Base-by-base conservation (phyloP, 2,113 vertebrate genomes). In the Hydrolagus affinis region DNA sequence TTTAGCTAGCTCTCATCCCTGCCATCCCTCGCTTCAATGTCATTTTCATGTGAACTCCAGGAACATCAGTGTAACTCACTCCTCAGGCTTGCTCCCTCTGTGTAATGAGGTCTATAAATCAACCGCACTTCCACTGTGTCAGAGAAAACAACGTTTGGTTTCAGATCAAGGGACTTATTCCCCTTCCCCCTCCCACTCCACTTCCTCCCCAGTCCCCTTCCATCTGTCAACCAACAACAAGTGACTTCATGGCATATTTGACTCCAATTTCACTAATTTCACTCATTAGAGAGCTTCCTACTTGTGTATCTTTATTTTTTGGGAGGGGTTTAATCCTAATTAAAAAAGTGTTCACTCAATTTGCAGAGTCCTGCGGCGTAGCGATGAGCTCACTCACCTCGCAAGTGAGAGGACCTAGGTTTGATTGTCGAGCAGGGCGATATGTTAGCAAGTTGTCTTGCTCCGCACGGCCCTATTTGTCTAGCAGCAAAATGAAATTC, bases 201-300 rank as follows among this genome's bases (percentile, higher is more conserved):
- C 44, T 44, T 44, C 44, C 44, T 44, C 6, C 44, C 44, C 44
- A 3, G 44, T 25, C 78, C 32, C 14, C 23, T 21, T 83, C 78
- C 78, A 83, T 83, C 78, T 83, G 78, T 83, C 78, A 83, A 83
- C 60, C 28, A 32, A 32, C 62, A 83, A 83, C 78, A 83, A 66
- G 64, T 83, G 32, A 62, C 32, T 83, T 83, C 4, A 60, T 32
- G 78, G 25, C 21, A 64, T 28, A 83, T 68, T 83, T 83, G 76
- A 59, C 59, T 23, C 62, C 59, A 62, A 23, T 62, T 60, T 6
- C 78, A 66, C 9, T 68, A 60, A 11, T 17, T 60, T 83, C 60
- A 17, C 23, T 62, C 28, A 80, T 80, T 83, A 83, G 56, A n/a
- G n/a, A n/a, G n/a, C 9, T 12, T 25, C 56, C 28, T 25, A 60